phyloP scores from a whole-genome alignment of 2,797 vertebrate species.

The Euphonia xanthogaster region DNA sequence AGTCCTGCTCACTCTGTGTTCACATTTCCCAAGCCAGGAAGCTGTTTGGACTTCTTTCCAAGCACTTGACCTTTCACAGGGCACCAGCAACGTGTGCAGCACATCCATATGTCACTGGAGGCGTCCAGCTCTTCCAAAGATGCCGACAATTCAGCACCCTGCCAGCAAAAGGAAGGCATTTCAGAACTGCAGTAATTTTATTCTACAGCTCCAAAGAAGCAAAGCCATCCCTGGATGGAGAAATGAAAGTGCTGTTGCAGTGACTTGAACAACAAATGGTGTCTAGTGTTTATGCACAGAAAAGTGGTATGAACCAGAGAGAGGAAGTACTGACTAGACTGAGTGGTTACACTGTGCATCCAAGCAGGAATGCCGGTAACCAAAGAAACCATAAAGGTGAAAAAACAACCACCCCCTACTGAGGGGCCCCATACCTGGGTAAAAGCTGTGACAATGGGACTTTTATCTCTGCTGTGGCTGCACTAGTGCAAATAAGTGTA shows the following conservation, averaged over 20 bases:
- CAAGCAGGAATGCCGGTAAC: background rate
- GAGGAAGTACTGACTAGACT: background rate
- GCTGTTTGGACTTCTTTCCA: background rate
- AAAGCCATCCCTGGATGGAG: background rate
- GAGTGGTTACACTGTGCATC: background rate
- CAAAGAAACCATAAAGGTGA: background rate
- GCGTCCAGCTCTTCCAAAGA: background rate
- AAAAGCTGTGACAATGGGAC: background rate
- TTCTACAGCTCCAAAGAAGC: background rate
- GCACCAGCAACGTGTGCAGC: background rate
- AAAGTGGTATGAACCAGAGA: background rate
- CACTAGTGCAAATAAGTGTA: background rate
- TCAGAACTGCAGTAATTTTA: background rate
- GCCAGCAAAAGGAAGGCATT: background rate
- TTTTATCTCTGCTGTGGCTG: background rate
- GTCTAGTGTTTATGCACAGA: background rate
- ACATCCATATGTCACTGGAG: background rate
- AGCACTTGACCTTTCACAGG: background rate
- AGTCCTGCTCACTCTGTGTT: background rate
- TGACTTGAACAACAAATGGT: background rate
- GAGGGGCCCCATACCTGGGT: background rate
- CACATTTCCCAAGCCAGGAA: background rate
- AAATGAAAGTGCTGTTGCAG: background rate
- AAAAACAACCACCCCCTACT: accelerated
- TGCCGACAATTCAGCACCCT: background rate